Evolutionary conservation across 2,797 vertebrate species (phyloP), one percentile per base, ranked within the genome.

Genomic region (Acipenser ruthenus): DNA sequence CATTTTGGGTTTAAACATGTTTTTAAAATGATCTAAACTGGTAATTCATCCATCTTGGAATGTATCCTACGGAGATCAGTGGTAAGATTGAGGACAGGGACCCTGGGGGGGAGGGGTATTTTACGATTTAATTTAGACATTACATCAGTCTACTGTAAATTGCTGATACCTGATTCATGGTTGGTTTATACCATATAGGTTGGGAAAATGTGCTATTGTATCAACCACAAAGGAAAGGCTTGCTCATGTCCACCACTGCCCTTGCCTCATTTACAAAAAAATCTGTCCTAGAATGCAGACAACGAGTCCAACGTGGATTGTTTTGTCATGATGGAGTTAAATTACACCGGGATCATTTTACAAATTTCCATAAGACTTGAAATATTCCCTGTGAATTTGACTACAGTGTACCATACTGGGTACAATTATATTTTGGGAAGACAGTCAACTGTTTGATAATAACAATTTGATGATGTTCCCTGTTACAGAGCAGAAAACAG

Each of bases 101-200:
- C 37, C 37, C 37, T 37, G 37, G 37, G 37, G 37, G 23, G 37
- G 37, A 37, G 37, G 23, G 23, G 5, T 37, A 37, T 37, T 37
- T 37, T 37, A 37, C 37, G 4, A 37, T 37, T 37, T 37, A 37
- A 37, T 60, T 77, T 77, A 83, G 81, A 84, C 80, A 74, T 91
- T 78, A 87, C 83, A 74, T 89, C 83, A 85, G 73, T 76, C 74
- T 81, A 74, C 50, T 75, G 69, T 37, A 71, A 78, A 83, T 85
- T 76, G 79, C 53, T 77, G 9, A 50, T 62, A 67, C 68, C 68
- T 86, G 83, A 90, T 75, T 89, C 84, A 87, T 66, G 69, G 67
- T 55, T 65, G 58, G 74, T 69, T 7, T 55, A 12, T n/a, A 70
- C 66, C 68, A 62, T 76, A 49, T 75, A 68, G 67, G 11, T 76